Evolutionary conservation across 2,113 vertebrate species (phyloP).

Genomic region (Rhinoptilus africanus): DNA sequence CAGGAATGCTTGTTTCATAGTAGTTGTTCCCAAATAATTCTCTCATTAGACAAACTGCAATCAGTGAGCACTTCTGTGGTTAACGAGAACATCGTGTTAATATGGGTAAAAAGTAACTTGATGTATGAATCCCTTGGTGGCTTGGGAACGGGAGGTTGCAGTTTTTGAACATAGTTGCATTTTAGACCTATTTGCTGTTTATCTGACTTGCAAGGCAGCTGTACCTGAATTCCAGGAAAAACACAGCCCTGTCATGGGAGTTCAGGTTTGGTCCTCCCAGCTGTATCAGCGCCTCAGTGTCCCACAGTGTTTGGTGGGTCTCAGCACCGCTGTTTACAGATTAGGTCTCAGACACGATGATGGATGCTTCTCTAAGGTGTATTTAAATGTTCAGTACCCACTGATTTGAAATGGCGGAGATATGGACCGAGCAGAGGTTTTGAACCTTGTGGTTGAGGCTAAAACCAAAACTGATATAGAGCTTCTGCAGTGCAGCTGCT

Average conservation of each 20-base stretch:
- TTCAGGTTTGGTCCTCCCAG: neutral
- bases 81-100: neutral
- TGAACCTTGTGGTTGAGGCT: accelerated
- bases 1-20: neutral
- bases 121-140: neutral
- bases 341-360: neutral
- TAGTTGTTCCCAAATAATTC: neutral
- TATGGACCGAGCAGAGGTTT: neutral
- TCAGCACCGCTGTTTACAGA: neutral
- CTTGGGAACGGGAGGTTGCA: neutral
- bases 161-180: neutral
- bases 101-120: neutral
- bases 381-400: neutral
- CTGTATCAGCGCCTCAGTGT: neutral
- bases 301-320: neutral
- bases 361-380: neutral
- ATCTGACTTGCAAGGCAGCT: neutral
- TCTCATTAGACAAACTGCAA: neutral
- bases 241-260: neutral
- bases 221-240: neutral
- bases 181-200: neutral
- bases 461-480: neutral
- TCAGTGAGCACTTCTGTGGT: neutral
- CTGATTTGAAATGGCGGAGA: neutral
- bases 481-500: neutral